phyloP scores from a whole-genome alignment of 1,140 invertebrate species.

The Ceratina calcarata region DNA sequence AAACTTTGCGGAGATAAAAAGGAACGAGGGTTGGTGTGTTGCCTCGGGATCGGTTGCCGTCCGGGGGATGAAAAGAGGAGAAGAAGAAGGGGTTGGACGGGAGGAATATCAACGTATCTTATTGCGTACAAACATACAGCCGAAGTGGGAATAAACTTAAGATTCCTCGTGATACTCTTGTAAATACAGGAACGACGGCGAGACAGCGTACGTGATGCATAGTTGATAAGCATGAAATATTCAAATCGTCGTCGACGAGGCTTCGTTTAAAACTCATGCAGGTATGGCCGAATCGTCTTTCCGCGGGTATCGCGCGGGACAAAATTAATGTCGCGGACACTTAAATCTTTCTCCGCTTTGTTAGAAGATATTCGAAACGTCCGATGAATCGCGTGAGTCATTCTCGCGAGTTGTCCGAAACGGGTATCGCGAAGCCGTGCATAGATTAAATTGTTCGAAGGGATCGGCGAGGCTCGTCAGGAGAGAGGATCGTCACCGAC shows the following conservation, averaged over 20 bases:
- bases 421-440: neutral
- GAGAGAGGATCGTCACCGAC: conserved; percentile 35
- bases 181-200: conserved; percentile 47
- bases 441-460: conserved; percentile 37
- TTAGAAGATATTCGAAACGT: too few species aligned
- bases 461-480: neutral
- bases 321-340: too few species aligned
- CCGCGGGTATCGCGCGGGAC: too few species aligned
- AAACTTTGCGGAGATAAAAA: conserved; percentile 82
- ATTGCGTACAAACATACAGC: conserved; percentile 79
- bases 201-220: conserved; percentile 48
- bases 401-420: neutral
- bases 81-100: conserved; percentile 71
- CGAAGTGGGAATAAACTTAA: conserved; percentile 78
- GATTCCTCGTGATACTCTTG: conserved; percentile 66
- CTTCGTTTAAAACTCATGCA: conserved; percentile 22
- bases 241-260: conserved; percentile 39
- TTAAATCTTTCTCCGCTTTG: too few species aligned
- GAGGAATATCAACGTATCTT: conserved; percentile 78
- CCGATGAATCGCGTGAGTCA: too few species aligned
- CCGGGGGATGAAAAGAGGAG: conserved; percentile 40
- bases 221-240: conserved; percentile 59
- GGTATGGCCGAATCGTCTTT: neutral
- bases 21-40: conserved; percentile 77
- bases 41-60: conserved; percentile 61